Conservation (phyloP, 2,113 vertebrate genomes). For the Kobus ellipsiprymnus region DNA sequence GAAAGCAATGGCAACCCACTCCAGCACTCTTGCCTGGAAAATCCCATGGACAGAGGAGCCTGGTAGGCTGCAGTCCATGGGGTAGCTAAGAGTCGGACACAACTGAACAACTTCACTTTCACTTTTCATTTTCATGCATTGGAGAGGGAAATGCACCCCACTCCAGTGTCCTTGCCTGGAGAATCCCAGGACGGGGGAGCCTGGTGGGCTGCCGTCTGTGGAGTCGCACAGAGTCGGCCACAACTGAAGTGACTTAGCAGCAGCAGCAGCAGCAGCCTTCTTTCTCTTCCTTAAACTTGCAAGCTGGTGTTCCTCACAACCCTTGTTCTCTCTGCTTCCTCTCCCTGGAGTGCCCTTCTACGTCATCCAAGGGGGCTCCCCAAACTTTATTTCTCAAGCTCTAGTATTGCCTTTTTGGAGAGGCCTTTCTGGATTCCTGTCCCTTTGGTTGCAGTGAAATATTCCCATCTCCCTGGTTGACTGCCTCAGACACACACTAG, state of each 20-base stretch:
- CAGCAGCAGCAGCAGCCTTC: neutral
- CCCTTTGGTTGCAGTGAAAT: neutral
- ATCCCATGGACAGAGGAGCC: neutral
- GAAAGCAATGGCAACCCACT: neutral
- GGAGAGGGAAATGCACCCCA: neutral
- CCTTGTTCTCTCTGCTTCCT: neutral
- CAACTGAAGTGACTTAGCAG: neutral
- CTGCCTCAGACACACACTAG: neutral
- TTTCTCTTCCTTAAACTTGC: constrained; percentile 38
- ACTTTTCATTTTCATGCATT: neutral
- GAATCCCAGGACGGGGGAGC: neutral
- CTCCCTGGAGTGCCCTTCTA: neutral
- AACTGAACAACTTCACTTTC: neutral
- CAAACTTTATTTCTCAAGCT: neutral
- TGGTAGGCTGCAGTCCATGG: neutral
- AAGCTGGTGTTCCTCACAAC: neutral
- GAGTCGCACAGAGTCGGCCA: neutral
- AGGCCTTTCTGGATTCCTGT: neutral
- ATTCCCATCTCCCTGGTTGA: neutral
- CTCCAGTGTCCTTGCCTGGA: neutral
- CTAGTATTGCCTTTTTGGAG: neutral
- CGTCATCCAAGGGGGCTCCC: neutral
- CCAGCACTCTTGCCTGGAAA: neutral
- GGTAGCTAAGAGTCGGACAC: neutral
- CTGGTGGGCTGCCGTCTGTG: neutral